These are phyloP conservation scores for Lytechinus pictus DNA, from an alignment of 35 echinoderm and acorn worm species.

Conservation along the genomic window DNA sequence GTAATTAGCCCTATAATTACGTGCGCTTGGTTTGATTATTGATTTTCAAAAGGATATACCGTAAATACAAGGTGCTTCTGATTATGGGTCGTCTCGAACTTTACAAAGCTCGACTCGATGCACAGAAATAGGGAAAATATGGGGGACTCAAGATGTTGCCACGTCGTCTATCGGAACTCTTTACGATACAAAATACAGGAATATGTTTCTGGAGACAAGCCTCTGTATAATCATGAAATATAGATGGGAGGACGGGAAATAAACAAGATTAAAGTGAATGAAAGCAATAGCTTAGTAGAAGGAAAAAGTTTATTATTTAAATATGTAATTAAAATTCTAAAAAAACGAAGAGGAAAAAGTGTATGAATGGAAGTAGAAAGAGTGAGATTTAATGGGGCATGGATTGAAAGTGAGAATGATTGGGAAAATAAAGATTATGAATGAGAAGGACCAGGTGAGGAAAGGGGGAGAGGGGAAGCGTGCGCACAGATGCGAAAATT, in stretches of 20 bases:
- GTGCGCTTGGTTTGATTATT: background rate
- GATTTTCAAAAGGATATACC: background rate
- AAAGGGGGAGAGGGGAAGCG: background rate
- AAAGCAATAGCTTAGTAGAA: background rate
- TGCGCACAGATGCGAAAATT: background rate
- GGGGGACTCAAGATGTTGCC: background rate
- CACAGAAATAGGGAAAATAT: background rate
- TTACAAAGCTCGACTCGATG: slow-evolving; percentile 1
- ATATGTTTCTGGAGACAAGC: no score
- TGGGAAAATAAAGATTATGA: no score
- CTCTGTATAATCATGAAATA: no score
- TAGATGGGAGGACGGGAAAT: no score
- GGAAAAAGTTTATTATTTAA: background rate
- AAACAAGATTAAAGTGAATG: background rate
- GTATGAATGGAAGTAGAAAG: background rate
- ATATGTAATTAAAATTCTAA: background rate
- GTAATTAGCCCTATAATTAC: no score
- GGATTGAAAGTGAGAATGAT: background rate
- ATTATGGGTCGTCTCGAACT: background rate
- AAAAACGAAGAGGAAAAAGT: background rate
- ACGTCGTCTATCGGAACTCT: background rate
- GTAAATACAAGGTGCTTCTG: background rate
- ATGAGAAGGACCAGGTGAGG: background rate
- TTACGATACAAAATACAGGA: background rate
- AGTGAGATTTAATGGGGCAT: background rate